Evolutionary conservation across 2,113 vertebrate species (phyloP).

Genomic region (Cyprinus carpio): DNA sequence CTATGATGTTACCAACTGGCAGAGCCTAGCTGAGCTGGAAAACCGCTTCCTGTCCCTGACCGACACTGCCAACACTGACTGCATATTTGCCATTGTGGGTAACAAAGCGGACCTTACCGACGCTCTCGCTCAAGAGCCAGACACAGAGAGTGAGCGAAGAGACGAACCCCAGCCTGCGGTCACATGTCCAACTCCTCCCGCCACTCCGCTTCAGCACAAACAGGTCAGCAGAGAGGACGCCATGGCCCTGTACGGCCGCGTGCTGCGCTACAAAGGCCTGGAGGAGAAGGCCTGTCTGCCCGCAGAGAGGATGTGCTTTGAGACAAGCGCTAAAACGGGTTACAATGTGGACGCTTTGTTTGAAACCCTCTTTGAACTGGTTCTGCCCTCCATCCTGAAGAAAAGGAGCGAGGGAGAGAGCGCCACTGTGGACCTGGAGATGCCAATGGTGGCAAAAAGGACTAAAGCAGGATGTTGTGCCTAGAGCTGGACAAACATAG

Average conservation of each 20-base stretch:
- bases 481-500: neutral
- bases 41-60: slow-evolving; percentile 93
- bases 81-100: slow-evolving; percentile 91
- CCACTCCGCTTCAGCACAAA: slow-evolving; percentile 67
- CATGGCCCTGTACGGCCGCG: slow-evolving; percentile 81
- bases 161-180: slow-evolving; percentile 52
- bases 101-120: slow-evolving; percentile 92
- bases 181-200: slow-evolving; percentile 56
- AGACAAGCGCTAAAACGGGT: slow-evolving; percentile 95
- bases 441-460: slow-evolving; percentile 66
- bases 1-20: slow-evolving; percentile 88
- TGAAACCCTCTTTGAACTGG: slow-evolving; percentile 90
- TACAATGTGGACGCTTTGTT: slow-evolving; percentile 91
- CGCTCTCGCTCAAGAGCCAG: slow-evolving; percentile 52
- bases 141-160: slow-evolving; percentile 42
- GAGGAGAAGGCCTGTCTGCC: slow-evolving; percentile 83
- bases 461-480: slow-evolving; percentile 71
- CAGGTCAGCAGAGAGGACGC: slow-evolving; percentile 86
- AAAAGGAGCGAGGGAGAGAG: slow-evolving; percentile 78
- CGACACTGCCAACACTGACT: slow-evolving; percentile 87
- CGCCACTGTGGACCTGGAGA: slow-evolving; percentile 83
- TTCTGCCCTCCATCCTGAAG: slow-evolving; percentile 83
- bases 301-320: slow-evolving; percentile 92
- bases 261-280: slow-evolving; percentile 87
- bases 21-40: slow-evolving; percentile 91